These are phyloP conservation scores for Scarus forsteni DNA, from an alignment of 2,797 vertebrate genomes.

Conservation along the genomic window DNA sequence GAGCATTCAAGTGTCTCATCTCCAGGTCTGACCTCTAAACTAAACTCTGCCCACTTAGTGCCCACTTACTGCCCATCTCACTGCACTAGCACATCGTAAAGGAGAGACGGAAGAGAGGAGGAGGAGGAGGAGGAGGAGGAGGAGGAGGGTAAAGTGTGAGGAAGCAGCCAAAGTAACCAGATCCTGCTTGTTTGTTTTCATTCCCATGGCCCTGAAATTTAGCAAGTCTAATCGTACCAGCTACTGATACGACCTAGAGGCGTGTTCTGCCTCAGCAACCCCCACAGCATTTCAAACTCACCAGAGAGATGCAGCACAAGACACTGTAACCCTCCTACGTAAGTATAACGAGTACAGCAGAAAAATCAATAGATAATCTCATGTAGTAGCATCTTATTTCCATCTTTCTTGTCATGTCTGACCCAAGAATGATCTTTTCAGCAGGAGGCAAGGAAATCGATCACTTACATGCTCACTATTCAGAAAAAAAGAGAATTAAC, in stretches of 20 bases:
- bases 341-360: slow-evolving; percentile 48
- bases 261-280: slow-evolving; percentile 59
- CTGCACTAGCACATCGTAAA: slow-evolving; percentile 57
- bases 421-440: slow-evolving; percentile 49
- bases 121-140: slow-evolving; percentile 1
- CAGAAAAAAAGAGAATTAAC: slow-evolving; percentile 55
- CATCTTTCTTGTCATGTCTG: slow-evolving; percentile 51
- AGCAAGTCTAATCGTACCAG: slow-evolving; percentile 75
- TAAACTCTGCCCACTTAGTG: slow-evolving; percentile 49
- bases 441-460: slow-evolving; percentile 37
- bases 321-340: slow-evolving; percentile 45
- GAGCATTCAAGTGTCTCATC: slow-evolving; percentile 57
- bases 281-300: slow-evolving; percentile 42
- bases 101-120: slow-evolving; percentile 25
- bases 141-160: slow-evolving; percentile 35
- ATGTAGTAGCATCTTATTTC: slow-evolving; percentile 72
- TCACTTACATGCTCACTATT: slow-evolving; percentile 27
- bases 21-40: slow-evolving; percentile 69
- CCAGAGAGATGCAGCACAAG: slow-evolving; percentile 49
- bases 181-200: slow-evolving; percentile 78
- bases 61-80: slow-evolving; percentile 32
- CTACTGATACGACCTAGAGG: slow-evolving; percentile 70
- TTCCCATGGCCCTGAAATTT: slow-evolving; percentile 82
- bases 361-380: slow-evolving; percentile 82
- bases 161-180: slow-evolving; percentile 67